phyloP scores from a whole-genome alignment of 2,888 invertebrate genomes.

The Sialis fuliginosa region DNA sequence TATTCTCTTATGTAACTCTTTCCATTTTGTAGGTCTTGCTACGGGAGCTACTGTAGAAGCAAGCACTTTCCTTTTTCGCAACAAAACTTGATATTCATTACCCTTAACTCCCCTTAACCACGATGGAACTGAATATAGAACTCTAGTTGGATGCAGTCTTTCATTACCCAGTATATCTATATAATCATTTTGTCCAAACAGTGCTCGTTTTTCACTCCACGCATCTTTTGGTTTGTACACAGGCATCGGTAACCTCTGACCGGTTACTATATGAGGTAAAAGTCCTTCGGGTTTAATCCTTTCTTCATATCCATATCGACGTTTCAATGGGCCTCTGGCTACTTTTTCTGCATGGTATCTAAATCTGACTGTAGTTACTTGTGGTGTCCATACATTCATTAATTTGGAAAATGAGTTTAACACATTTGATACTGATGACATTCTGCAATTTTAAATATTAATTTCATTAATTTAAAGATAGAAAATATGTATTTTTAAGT shows the following conservation, averaged over 20 bases:
- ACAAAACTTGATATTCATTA: slow-evolving; percentile 62
- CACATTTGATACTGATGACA: not conserved
- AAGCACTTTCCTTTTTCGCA: slow-evolving; percentile 55
- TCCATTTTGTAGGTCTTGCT: slow-evolving; percentile 62
- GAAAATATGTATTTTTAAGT: too few relatives aligned
- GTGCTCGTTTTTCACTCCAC: slow-evolving; percentile 61
- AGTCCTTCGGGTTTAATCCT: slow-evolving; percentile 44
- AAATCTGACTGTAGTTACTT: slow-evolving; percentile 27
- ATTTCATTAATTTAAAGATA: too few relatives aligned
- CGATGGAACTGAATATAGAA: slow-evolving; percentile 67
- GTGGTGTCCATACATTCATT: slow-evolving; percentile 17
- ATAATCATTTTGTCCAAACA: slow-evolving; percentile 93
- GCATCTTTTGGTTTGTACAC: slow-evolving; percentile 51
- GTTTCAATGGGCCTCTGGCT: slow-evolving; percentile 36
- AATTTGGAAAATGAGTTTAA: slow-evolving; percentile 4
- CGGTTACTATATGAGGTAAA: slow-evolving; percentile 43
- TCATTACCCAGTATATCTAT: slow-evolving; percentile 89
- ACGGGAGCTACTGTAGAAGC: slow-evolving; percentile 35
- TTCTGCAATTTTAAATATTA: not conserved
- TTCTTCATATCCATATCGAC: slow-evolving; percentile 57
- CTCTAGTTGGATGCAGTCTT: slow-evolving; percentile 59
- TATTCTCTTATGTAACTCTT: slow-evolving; percentile 53
- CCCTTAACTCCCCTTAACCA: slow-evolving; percentile 84
- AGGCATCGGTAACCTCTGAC: slow-evolving; percentile 41
- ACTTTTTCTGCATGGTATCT: slow-evolving; percentile 45